Conservation (phyloP, 2,797 vertebrate species). For the Gymnodraco acuticeps region DNA sequence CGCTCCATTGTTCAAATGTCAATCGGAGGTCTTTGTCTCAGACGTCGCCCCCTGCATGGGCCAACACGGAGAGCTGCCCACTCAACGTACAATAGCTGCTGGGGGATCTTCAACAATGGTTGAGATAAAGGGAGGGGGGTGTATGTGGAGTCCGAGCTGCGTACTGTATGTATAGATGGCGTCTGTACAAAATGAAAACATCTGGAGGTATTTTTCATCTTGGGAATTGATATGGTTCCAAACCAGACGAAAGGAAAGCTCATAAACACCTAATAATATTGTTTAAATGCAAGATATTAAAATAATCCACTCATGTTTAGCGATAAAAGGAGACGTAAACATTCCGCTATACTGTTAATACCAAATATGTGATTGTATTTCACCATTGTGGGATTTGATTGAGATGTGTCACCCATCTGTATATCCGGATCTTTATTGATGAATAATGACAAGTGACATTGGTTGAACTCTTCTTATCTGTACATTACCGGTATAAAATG, state of each 20-base stretch:
- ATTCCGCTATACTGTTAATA: background rate
- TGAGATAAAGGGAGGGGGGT: slow-evolving; percentile 14
- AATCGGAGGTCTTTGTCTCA: slow-evolving; percentile 80
- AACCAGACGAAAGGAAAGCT: background rate
- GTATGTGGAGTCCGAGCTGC: slow-evolving; percentile 24
- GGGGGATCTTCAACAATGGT: slow-evolving; percentile 29
- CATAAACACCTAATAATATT: background rate
- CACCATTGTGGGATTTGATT: no score
- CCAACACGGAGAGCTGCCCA: slow-evolving; percentile 61
- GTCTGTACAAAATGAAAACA: background rate
- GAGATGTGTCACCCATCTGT: background rate
- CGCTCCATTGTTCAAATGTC: slow-evolving; percentile 85
- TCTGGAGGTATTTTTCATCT: background rate
- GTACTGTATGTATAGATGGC: background rate
- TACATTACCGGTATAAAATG: no score
- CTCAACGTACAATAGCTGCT: slow-evolving; percentile 41
- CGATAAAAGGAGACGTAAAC: background rate
- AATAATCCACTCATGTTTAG: background rate
- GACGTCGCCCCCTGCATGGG: slow-evolving; percentile 41
- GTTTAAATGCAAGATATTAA: background rate
- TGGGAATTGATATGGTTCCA: background rate
- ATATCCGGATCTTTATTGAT: background rate
- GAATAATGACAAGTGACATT: no score
- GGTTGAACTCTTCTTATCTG: no score
- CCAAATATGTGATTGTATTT: background rate